A percentile compares a stretch with the other conserved stretches of the same genome.
Conservation (phyloP, 2,797 vertebrate genomes). For the Loris lydekkerianus region DNA sequence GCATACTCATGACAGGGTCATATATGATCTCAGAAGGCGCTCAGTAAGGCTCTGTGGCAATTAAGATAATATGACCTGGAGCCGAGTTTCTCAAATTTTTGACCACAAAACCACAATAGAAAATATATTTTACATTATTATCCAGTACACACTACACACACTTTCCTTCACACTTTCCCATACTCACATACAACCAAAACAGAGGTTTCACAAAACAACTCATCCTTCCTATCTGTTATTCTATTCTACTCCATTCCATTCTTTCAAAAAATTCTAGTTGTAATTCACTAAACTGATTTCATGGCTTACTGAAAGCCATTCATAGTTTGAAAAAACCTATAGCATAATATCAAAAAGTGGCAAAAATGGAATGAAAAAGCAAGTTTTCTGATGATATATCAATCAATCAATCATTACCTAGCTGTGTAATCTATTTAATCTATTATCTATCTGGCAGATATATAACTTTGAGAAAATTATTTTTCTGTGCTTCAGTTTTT, state of each 20-base stretch:
- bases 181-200: neutral
- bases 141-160: neutral
- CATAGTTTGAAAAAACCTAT: neutral
- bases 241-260: too few relatives aligned
- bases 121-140: neutral
- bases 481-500: conserved; percentile 38
- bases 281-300: neutral
- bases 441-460: neutral
- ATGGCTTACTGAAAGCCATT: neutral
- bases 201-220: neutral
- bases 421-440: neutral
- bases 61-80: neutral
- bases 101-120: neutral
- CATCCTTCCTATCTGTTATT: neutral
- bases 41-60: neutral
- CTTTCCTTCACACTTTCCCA: neutral
- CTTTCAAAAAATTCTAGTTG: neutral
- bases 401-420: neutral
- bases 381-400: neutral
- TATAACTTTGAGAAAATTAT: neutral
- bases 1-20: neutral
- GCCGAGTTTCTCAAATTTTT: neutral
- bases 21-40: neutral
- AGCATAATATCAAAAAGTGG: conserved; percentile 27
- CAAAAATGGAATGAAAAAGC: neutral